phyloP scores from a whole-genome alignment of 2,888 invertebrate species.

The Coleophora flavipennella region DNA sequence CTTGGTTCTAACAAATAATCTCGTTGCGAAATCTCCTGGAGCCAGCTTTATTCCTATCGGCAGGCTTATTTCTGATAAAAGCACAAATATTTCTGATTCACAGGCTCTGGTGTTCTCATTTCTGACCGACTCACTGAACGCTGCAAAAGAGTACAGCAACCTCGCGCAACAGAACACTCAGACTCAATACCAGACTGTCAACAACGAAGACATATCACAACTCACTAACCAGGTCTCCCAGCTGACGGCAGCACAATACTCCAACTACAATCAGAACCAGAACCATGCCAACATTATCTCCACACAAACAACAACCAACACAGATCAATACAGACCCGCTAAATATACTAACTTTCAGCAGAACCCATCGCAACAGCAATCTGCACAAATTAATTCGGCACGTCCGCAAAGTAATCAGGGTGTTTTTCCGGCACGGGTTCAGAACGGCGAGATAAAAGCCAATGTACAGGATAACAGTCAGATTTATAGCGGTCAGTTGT shows the following conservation, averaged over 20 bases:
- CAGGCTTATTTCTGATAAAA: slow-evolving; percentile 45
- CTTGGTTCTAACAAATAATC: slow-evolving; percentile 49
- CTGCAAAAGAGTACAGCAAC: slow-evolving; percentile 54
- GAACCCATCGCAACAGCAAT: slow-evolving; percentile 24
- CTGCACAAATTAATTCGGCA: slow-evolving; percentile 22
- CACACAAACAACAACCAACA: slow-evolving; percentile 19
- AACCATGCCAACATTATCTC: slow-evolving; percentile 20
- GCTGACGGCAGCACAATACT: slow-evolving; percentile 52
- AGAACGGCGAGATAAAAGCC: slow-evolving; percentile 14
- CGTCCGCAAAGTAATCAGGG: slow-evolving; percentile 15
- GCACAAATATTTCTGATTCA: slow-evolving; percentile 57
- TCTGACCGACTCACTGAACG: slow-evolving; percentile 58
- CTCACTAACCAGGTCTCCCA: slow-evolving; percentile 50
- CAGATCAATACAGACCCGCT: slow-evolving; percentile 21
- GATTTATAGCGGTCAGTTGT: slow-evolving; percentile 59
- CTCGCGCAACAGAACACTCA: slow-evolving; percentile 41
- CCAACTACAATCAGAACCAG: slow-evolving; percentile 22
- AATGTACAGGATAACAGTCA: slow-evolving; percentile 25
- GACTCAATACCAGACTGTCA: slow-evolving; percentile 34
- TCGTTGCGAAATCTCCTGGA: slow-evolving; percentile 22
- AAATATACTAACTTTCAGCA: slow-evolving; percentile 19
- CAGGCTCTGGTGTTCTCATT: slow-evolving; percentile 63
- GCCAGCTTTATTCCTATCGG: slow-evolving; percentile 50
- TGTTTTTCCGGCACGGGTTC: slow-evolving; percentile 18
- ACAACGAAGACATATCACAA: slow-evolving; percentile 40